Conservation (phyloP, 2,888 invertebrate genomes). For the Limnephilus lunatus region DNA sequence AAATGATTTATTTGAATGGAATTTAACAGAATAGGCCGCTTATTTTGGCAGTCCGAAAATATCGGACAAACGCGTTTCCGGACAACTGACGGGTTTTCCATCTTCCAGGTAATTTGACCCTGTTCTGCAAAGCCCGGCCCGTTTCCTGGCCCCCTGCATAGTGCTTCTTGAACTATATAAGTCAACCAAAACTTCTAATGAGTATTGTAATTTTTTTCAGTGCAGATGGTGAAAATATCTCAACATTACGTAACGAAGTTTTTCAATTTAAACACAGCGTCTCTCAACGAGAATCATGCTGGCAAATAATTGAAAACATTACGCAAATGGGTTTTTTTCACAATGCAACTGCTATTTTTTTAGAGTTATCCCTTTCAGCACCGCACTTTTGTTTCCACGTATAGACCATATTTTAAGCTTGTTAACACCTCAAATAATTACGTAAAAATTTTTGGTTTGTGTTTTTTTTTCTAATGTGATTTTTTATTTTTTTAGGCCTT, state of each 20-base stretch:
- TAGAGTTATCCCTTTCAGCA: not conserved
- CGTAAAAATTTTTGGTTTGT: too few species aligned
- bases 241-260: not conserved
- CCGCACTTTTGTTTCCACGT: too few species aligned
- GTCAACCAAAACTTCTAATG: not conserved
- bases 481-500: too few species aligned
- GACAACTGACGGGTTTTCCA: not conserved
- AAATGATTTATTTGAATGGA: not conserved
- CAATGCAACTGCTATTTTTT: not conserved
- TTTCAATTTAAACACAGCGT: not conserved
- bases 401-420: too few species aligned
- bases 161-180: not conserved
- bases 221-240: not conserved
- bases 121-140: not conserved
- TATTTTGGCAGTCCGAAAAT: not conserved
- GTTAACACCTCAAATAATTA: too few species aligned
- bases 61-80: conserved; percentile 6
- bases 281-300: not conserved
- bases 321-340: not conserved
- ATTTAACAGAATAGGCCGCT: not conserved
- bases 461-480: too few species aligned
- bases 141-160: not conserved
- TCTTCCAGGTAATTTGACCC: conserved; percentile 14
- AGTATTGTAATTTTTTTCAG: not conserved
- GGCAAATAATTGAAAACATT: not conserved